phyloP scores from a whole-genome alignment of 1,140 invertebrate genomes.

The Vanessa atalanta region DNA sequence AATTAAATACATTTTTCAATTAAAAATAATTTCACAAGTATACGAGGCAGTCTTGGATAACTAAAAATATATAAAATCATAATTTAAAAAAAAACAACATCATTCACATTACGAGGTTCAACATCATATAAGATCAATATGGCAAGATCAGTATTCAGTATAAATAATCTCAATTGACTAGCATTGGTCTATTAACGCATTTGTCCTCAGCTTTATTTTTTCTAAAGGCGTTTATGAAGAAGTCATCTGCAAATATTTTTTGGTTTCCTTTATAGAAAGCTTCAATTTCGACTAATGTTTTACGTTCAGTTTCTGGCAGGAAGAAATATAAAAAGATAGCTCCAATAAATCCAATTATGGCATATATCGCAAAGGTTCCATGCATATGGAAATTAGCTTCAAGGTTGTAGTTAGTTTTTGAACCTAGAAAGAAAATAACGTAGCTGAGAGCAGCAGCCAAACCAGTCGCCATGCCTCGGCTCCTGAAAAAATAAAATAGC shows the following conservation, averaged over 20 bases:
- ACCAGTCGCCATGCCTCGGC: conserved; percentile 82
- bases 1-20: too few relatives aligned
- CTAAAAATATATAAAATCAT: not conserved
- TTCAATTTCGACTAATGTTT: conserved; percentile 87
- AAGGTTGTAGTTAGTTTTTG: conserved; percentile 83
- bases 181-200: conserved; percentile 59
- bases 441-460: conserved; percentile 82
- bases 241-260: conserved; percentile 71
- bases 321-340: conserved; percentile 83
- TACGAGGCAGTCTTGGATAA: not conserved
- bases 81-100: not conserved
- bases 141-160: not conserved
- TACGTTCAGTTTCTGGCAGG: conserved; percentile 90
- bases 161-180: conserved; percentile 47
- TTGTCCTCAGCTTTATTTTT: conserved; percentile 49
- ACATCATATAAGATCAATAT: not conserved
- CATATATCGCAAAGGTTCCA: conserved; percentile 84
- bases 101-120: too few relatives aligned
- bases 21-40: too few relatives aligned
- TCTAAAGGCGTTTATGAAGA: conserved; percentile 67
- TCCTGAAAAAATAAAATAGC: conserved; percentile 59
- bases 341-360: conserved; percentile 80
- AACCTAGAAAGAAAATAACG: conserved; percentile 82
- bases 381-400: conserved; percentile 79
- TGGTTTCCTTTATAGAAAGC: conserved; percentile 64